Evolutionary conservation across 2,113 vertebrate genomes (phyloP).

Genomic region (Syngnathus typhle): DNA sequence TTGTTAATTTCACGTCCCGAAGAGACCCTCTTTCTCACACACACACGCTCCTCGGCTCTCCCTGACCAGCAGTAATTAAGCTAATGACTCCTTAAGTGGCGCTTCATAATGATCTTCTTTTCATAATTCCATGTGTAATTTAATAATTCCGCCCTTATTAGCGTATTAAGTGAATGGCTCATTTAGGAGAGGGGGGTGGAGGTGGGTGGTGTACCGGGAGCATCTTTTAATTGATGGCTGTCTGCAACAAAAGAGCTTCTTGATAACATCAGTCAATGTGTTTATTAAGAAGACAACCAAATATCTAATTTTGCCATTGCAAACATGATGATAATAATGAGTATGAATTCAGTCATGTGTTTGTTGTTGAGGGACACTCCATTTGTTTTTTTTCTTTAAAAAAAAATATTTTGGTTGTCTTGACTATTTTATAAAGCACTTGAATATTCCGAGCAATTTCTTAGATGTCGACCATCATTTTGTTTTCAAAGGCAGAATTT

Average conservation of each 20-base stretch:
- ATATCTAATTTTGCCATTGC: background rate
- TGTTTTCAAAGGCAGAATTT: too few relatives aligned
- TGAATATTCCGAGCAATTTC: too few relatives aligned
- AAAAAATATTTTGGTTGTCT: too few relatives aligned
- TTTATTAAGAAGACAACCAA: background rate
- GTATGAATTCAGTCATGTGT: background rate
- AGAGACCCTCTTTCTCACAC: background rate
- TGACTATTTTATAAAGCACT: too few relatives aligned
- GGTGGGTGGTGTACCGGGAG: constrained; percentile 43
- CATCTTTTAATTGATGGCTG: constrained; percentile 71
- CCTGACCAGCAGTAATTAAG: constrained; percentile 99
- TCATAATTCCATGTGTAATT: constrained; percentile 99
- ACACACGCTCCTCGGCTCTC: constrained; percentile 61
- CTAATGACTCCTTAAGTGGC: constrained; percentile 99
- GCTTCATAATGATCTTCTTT: constrained; percentile 98
- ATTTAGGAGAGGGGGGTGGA: constrained; percentile 66
- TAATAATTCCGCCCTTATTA: constrained; percentile 97
- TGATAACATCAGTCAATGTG: background rate
- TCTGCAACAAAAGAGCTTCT: constrained; percentile 50
- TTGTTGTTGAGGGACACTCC: too few relatives aligned
- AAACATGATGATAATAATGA: background rate
- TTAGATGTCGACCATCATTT: too few relatives aligned
- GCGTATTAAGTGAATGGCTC: constrained; percentile 87
- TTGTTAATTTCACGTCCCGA: too few relatives aligned
- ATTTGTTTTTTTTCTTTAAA: too few relatives aligned